phyloP scores from a whole-genome alignment of 1,140 invertebrate genomes.

The Saccostrea echinata region DNA sequence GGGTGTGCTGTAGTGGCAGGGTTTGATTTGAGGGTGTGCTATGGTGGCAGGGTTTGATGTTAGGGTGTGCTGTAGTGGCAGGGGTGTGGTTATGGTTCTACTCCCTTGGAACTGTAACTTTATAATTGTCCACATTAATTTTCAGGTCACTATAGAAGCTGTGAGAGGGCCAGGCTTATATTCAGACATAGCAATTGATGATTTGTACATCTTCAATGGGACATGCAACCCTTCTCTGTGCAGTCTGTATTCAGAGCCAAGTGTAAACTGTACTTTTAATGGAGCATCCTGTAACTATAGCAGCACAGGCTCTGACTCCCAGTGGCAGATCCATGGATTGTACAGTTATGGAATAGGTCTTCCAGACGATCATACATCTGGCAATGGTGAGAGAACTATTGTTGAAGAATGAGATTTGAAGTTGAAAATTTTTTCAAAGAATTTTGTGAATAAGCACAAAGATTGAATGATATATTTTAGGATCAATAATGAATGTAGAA shows the following conservation, averaged over 20 bases:
- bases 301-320: background rate
- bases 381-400: background rate
- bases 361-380: background rate
- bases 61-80: too few species aligned
- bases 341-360: background rate
- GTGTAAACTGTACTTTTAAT: conserved; percentile 16
- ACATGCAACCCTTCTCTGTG: background rate
- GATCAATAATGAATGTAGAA: too few species aligned
- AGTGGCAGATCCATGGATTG: background rate
- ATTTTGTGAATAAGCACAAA: too few species aligned
- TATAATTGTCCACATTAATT: background rate
- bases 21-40: too few species aligned
- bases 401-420: background rate
- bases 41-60: too few species aligned
- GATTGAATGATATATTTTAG: too few species aligned
- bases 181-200: conserved; percentile 31
- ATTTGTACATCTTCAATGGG: background rate
- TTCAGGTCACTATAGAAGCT: conserved; percentile 2
- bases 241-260: background rate
- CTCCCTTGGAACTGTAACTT: too few species aligned
- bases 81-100: too few species aligned
- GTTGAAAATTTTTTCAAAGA: too few species aligned
- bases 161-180: background rate
- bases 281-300: background rate
- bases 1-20: too few species aligned